Conservation (phyloP, 2,113 vertebrate genomes). For the Gambusia holbrooki region DNA sequence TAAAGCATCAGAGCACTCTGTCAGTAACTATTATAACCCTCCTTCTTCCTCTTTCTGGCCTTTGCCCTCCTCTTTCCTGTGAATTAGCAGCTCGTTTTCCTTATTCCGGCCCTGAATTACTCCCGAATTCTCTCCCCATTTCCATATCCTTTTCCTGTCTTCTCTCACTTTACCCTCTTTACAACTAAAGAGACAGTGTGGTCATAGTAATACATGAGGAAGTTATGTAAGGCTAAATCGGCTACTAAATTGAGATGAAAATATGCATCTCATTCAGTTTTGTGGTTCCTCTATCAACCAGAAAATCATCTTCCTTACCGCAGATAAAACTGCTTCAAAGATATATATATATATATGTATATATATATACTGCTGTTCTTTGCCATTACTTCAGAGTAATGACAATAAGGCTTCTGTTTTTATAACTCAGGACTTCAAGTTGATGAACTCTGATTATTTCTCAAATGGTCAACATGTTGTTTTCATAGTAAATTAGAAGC, state of each 20-base stretch:
- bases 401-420: background rate
- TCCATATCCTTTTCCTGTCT: slow-evolving; percentile 61
- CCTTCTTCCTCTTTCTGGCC: slow-evolving; percentile 13
- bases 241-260: slow-evolving; percentile 17
- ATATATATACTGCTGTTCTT: background rate
- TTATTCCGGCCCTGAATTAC: background rate
- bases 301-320: slow-evolving; percentile 19
- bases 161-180: slow-evolving; percentile 35
- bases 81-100: slow-evolving; percentile 17
- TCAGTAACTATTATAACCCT: slow-evolving; percentile 22
- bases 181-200: background rate
- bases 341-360: too few relatives aligned
- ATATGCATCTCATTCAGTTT: slow-evolving; percentile 21
- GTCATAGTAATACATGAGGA: background rate
- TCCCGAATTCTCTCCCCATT: background rate
- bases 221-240: background rate
- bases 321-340: background rate
- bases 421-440: background rate
- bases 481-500: background rate
- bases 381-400: background rate
- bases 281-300: slow-evolving; percentile 10
- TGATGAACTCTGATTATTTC: background rate
- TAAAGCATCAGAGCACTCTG: slow-evolving; percentile 25
- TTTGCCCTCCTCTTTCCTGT: slow-evolving; percentile 43
- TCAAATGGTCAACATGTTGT: background rate